Conservation (phyloP, 2,797 vertebrate species). For the Diceros bicornis region DNA sequence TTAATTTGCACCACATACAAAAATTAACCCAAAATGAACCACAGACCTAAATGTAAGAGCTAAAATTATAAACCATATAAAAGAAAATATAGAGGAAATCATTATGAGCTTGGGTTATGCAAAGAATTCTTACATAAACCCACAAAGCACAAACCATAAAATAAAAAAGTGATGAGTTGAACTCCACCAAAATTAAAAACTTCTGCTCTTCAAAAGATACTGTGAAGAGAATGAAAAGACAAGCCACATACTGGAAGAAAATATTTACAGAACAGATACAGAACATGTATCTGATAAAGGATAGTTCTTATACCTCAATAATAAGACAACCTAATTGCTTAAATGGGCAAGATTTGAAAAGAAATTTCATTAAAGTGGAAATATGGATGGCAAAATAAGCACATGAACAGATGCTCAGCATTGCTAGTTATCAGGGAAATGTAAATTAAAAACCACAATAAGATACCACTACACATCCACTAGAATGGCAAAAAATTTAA, state of each 20-base stretch:
- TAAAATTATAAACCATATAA: background rate
- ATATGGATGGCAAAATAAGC: background rate
- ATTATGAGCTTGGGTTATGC: background rate
- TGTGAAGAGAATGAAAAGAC: background rate
- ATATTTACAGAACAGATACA: background rate
- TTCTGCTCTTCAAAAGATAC: background rate
- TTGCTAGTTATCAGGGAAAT: background rate
- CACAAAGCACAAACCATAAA: background rate
- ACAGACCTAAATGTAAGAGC: background rate
- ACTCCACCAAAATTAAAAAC: conserved; percentile 31
- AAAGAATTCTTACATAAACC: conserved; percentile 41
- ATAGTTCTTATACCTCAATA: background rate
- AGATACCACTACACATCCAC: background rate
- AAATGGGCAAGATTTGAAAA: background rate
- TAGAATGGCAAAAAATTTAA: conserved; percentile 4
- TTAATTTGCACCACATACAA: conserved; percentile 13
- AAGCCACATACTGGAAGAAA: background rate
- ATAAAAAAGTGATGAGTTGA: background rate
- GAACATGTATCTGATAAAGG: conserved; percentile 1
- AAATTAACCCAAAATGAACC: conserved; percentile 42
- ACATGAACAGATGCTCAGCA: background rate
- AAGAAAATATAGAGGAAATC: background rate
- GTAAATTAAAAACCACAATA: background rate
- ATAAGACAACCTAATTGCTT: background rate
- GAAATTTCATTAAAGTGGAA: conserved; percentile 36